Evolutionary conservation across 2,113 vertebrate genomes (phyloP).

Genomic region (Dromas ardeola): DNA sequence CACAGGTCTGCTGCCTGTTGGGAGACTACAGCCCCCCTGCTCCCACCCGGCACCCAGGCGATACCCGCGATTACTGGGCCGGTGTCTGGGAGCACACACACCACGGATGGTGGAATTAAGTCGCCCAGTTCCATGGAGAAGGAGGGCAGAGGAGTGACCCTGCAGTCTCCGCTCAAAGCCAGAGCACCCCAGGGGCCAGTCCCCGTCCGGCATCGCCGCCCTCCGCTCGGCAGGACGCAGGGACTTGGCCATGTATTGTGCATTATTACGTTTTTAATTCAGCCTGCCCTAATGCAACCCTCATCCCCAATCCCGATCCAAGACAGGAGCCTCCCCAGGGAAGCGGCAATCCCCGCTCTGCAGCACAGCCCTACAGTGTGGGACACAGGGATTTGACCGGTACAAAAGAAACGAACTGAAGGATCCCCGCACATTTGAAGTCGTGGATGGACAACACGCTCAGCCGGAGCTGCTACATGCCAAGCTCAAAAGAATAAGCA

Average conservation of each 20-base stretch:
- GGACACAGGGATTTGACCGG: background rate
- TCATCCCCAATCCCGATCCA: too few species aligned
- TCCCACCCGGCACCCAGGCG: background rate
- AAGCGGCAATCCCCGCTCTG: rapidly evolving
- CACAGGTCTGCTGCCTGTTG: background rate
- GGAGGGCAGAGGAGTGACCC: background rate
- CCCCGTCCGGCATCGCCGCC: background rate
- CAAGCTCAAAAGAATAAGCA: background rate
- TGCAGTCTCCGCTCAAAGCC: background rate
- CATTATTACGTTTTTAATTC: background rate
- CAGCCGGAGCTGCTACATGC: background rate
- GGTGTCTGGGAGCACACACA: background rate
- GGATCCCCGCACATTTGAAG: rapidly evolving
- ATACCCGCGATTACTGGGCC: background rate
- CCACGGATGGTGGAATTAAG: background rate
- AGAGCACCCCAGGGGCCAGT: background rate
- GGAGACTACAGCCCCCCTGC: background rate
- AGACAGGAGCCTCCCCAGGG: background rate
- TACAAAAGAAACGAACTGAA: rapidly evolving
- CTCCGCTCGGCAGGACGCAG: rapidly evolving
- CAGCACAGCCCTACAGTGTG: background rate
- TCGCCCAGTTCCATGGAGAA: rapidly evolving
- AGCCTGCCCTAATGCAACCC: background rate
- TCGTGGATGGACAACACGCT: rapidly evolving
- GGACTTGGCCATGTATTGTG: rapidly evolving